phyloP scores from a whole-genome alignment of 2,797 vertebrate genomes.

The Antrozous pallidus region DNA sequence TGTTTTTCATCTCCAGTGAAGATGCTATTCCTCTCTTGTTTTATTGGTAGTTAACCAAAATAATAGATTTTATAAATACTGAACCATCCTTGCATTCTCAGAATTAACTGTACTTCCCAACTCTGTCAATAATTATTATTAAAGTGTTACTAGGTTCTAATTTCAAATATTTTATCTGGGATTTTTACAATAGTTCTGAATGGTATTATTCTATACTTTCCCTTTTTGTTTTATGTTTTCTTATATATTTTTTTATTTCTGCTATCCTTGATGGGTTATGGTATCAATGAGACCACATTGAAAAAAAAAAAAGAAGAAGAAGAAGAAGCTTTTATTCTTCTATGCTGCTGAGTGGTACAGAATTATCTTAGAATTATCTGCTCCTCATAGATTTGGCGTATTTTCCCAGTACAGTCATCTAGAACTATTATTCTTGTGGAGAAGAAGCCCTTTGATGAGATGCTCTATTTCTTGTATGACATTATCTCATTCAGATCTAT shows the following conservation, averaged over 20 bases:
- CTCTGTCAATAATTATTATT: background rate
- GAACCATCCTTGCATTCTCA: background rate
- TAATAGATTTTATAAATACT: background rate
- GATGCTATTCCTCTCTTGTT: background rate
- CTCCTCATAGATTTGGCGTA: background rate
- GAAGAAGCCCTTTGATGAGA: background rate
- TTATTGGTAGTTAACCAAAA: background rate
- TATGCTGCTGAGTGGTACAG: background rate
- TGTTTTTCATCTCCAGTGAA: background rate
- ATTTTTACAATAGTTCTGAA: background rate
- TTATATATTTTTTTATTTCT: background rate
- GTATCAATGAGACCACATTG: background rate
- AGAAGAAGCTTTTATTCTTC: background rate
- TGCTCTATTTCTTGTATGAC: background rate
- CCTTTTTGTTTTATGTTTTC: background rate
- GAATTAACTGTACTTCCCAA: constrained; percentile 13
- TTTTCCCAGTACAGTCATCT: background rate
- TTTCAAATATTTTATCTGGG: constrained; percentile 23
- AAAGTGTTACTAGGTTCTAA: background rate
- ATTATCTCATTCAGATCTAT: background rate
- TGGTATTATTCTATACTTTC: background rate
- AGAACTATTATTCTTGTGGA: background rate
- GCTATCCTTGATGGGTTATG: background rate
- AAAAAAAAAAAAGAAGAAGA: no score
- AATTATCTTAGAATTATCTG: background rate